Evolutionary conservation across 37 sponge, comb jelly and placozoan genomes (phyloP), one percentile per base, ranked within the genome.

Genomic region (Bolinopsis microptera): DNA sequence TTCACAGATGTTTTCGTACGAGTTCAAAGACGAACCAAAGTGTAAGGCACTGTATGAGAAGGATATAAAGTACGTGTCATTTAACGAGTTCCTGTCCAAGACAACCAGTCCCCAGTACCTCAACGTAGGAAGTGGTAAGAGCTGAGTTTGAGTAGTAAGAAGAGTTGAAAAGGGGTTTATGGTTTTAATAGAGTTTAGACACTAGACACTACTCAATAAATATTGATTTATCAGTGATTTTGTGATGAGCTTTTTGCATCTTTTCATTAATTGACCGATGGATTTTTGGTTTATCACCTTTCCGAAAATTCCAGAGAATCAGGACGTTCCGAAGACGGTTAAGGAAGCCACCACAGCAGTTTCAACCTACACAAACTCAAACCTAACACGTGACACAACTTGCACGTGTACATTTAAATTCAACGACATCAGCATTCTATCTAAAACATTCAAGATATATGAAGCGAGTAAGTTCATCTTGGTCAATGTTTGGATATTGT

Each of bases 11-110:
- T 72, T 72, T 72, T 30, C 31, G 31, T 72, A 72, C 26, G 31
- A 72, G 75, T 72, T 23, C 75, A 72, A 72, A 21, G 75, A 72
- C 75, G 75, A 72, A 28, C 5, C 75, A 8, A 72, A n/a, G 31
- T 72, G 75, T n/a, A 72, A 72, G 75, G 75, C 75, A 28, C 26
- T 30, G n/a, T 72, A 30, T n/a, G 75, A 72, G 75, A 72, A 72
- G 31, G 27, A n/a, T 3, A 72, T 72, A n/a, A 72, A 23, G 75
- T 72, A 30, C 18, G 75, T 72, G 27, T 72, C 75, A 21, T 72
- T 72, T n/a, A 30, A 72, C 26, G 75, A n/a, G 31, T 72, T 72
- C 26, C 26, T 28, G 31, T n/a, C 31, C 2, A 72, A 72, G 26
- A 72, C 75, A 2, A 72, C 75, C 5, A 30, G 22, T 8, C 75